Conservation (phyloP, 2,113 vertebrate species). For the Dascyllus trimaculatus region DNA sequence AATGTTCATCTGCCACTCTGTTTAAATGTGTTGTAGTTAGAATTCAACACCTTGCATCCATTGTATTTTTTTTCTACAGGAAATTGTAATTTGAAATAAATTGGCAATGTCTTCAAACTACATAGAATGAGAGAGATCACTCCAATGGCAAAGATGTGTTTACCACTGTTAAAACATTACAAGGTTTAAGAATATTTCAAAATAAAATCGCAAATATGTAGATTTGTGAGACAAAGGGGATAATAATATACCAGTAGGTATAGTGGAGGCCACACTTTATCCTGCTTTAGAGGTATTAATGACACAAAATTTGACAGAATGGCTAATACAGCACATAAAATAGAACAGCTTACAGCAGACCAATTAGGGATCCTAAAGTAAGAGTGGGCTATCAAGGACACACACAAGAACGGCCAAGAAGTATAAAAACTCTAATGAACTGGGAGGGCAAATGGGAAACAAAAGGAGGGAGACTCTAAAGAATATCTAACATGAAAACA, state of each 20-base stretch:
- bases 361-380: slow-evolving; percentile 38
- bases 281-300: slow-evolving; percentile 19
- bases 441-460: not conserved
- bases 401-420: slow-evolving; percentile 4
- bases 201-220: not conserved
- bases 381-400: not conserved
- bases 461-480: not conserved
- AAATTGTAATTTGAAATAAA: not conserved
- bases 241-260: not conserved
- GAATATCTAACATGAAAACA: not conserved
- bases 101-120: not conserved
- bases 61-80: not conserved
- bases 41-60: not conserved
- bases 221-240: not conserved
- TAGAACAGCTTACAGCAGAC: not conserved
- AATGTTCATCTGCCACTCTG: not conserved
- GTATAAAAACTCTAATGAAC: slow-evolving; percentile 23
- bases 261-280: slow-evolving; percentile 1
- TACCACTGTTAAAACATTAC: not conserved
- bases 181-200: not conserved
- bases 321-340: slow-evolving; percentile 11
- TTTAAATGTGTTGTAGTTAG: slow-evolving; percentile 1
- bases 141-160: not conserved
- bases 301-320: slow-evolving; percentile 4
- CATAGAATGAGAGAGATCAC: not conserved